Evolutionary conservation across 2,113 vertebrate species (phyloP).

Genomic region (Zosterops hypoxanthus): DNA sequence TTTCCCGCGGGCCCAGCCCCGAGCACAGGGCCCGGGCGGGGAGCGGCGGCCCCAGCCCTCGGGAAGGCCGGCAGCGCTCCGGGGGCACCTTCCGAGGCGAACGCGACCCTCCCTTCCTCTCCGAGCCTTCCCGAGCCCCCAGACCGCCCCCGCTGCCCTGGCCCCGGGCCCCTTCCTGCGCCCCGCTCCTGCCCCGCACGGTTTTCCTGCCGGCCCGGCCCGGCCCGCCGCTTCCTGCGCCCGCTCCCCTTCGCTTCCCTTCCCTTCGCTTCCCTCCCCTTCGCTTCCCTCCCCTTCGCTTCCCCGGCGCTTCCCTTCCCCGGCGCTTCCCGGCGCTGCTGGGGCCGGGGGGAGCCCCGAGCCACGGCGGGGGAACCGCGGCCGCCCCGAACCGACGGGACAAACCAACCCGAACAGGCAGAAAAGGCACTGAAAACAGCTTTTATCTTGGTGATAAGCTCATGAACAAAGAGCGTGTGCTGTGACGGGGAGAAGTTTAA

Average conservation of each 20-base stretch:
- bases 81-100: background rate
- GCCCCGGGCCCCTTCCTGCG: background rate
- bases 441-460: background rate
- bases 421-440: background rate
- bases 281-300: too few species aligned
- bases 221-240: background rate
- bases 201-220: background rate
- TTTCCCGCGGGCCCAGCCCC: background rate
- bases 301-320: background rate
- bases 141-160: background rate
- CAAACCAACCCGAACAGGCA: background rate
- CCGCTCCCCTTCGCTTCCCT: too few species aligned
- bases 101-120: background rate
- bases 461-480: background rate
- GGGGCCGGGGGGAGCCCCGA: background rate
- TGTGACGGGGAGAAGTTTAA: background rate
- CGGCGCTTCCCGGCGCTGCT: background rate
- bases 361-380: background rate
- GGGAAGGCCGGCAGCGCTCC: background rate
- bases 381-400: background rate
- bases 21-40: rapidly evolving
- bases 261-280: too few species aligned
- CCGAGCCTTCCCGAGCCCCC: background rate
- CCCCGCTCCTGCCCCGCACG: background rate
- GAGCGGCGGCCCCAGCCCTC: background rate